These are phyloP conservation scores for Tenebrio molitor DNA, from an alignment of 1,140 invertebrate species.

Conservation along the genomic window DNA sequence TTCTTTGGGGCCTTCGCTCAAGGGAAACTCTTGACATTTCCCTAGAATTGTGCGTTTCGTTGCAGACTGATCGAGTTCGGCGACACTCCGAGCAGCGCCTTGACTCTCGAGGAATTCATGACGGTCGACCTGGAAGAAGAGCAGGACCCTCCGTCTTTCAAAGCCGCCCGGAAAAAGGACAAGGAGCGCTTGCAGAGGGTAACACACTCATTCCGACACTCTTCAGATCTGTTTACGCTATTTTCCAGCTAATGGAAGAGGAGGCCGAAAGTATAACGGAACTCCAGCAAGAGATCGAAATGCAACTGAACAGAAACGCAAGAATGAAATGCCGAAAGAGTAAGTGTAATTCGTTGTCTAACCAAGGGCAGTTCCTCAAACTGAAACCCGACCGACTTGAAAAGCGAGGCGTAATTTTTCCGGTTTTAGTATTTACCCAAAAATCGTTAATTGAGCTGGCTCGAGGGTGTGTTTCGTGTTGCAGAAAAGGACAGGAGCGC, in stretches of 20 bases:
- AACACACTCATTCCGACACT: slow-evolving; percentile 52
- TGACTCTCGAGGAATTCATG: slow-evolving; percentile 98
- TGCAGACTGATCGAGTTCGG: slow-evolving; percentile 92
- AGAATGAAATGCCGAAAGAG: slow-evolving; percentile 57
- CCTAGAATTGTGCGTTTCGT: slow-evolving; percentile 42
- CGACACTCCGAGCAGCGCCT: slow-evolving; percentile 89
- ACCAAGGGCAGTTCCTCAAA: no score
- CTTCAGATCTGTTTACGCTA: slow-evolving; percentile 14
- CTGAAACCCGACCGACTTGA: neutral
- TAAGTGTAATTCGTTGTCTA: neutral
- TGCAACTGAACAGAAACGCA: slow-evolving; percentile 77
- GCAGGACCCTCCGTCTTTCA: slow-evolving; percentile 96
- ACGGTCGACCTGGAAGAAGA: slow-evolving; percentile 96
- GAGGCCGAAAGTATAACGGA: slow-evolving; percentile 77
- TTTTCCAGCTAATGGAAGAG: slow-evolving; percentile 73
- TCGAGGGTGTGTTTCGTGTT: slow-evolving; percentile 27
- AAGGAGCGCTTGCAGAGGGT: slow-evolving; percentile 84
- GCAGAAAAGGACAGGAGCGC: slow-evolving; percentile 19
- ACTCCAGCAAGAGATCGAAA: slow-evolving; percentile 82
- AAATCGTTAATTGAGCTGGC: slow-evolving; percentile 37
- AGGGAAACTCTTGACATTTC: neutral
- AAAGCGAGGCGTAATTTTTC: slow-evolving; percentile 15
- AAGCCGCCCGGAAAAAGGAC: slow-evolving; percentile 88
- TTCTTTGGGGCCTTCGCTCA: no score
- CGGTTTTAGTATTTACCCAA: slow-evolving; percentile 12